Conservation (phyloP, 2,888 invertebrate species). For the Volucella zonaria region DNA sequence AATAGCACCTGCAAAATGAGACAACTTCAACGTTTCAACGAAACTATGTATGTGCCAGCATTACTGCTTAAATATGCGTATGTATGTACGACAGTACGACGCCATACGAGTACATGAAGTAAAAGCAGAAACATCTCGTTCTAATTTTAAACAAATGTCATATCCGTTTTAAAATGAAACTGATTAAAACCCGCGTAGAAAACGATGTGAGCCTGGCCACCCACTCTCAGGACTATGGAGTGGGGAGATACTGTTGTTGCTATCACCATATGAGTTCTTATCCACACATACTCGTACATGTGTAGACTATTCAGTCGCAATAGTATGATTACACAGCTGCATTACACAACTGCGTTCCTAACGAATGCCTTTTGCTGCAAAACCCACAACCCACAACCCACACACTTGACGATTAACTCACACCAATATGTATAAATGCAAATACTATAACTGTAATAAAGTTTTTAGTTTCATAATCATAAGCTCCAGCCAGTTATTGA, state of each 20-base stretch:
- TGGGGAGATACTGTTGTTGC: conserved; percentile 1
- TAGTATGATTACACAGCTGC: conserved; percentile 4
- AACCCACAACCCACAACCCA: not conserved
- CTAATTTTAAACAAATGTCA: conserved; percentile 30
- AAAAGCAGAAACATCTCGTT: not conserved
- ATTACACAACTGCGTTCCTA: not conserved
- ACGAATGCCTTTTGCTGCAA: conserved; percentile 6
- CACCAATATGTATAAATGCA: not conserved
- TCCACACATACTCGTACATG: not conserved
- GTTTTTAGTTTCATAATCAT: conserved; percentile 60
- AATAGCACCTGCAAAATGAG: no score
- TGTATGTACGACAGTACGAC: no score
- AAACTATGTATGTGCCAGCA: no score
- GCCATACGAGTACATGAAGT: no score
- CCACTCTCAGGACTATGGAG: not conserved
- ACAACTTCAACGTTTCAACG: no score
- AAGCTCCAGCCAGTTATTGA: conserved; percentile 45
- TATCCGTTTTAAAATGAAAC: conserved; percentile 32
- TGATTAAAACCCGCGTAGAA: conserved; percentile 22
- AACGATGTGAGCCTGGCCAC: conserved; percentile 4
- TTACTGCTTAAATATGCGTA: no score
- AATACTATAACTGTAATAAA: conserved; percentile 53
- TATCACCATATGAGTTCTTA: conserved; percentile 7
- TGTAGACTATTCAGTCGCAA: not conserved
- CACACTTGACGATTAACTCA: not conserved